Percentiles rank a stretch among this genome's conserved stretches.
Evolutionary conservation across 2,888 invertebrate genomes (phyloP).

Genomic region (Tiliacea citrago): DNA sequence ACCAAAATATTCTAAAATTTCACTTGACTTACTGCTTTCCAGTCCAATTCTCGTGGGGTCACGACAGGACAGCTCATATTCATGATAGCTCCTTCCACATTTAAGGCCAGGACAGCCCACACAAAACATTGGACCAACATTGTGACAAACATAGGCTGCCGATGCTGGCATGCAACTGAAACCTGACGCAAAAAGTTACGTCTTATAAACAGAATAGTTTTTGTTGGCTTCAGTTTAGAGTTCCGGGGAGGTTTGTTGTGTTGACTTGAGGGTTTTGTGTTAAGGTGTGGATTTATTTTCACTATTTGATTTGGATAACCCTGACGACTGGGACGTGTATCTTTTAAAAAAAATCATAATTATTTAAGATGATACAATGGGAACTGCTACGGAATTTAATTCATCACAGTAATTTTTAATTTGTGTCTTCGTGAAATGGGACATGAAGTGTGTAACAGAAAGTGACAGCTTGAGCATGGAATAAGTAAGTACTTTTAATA

Average conservation of each 20-base stretch:
- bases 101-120: conserved; percentile 71
- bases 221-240: conserved; percentile 60
- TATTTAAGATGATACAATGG: neutral
- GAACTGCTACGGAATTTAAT: neutral
- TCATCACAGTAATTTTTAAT: neutral
- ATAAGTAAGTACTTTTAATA: too few species aligned
- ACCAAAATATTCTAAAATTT: neutral
- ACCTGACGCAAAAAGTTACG: conserved; percentile 71
- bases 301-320: neutral
- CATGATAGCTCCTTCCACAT: conserved; percentile 75
- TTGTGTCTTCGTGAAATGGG: too few species aligned
- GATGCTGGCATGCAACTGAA: conserved; percentile 75
- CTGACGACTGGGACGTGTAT: neutral
- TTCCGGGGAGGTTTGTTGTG: conserved; percentile 57
- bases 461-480: too few species aligned
- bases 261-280: conserved; percentile 27
- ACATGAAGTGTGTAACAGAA: too few species aligned
- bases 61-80: conserved; percentile 82
- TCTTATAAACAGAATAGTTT: conserved; percentile 77
- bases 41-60: conserved; percentile 81
- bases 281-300: neutral
- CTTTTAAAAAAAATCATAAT: too few species aligned
- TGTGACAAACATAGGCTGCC: conserved; percentile 67
- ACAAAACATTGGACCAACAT: conserved; percentile 76
- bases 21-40: conserved; percentile 82